Base-by-base conservation (phyloP, 2,888 invertebrate species). In the Rutpela maculata region DNA sequence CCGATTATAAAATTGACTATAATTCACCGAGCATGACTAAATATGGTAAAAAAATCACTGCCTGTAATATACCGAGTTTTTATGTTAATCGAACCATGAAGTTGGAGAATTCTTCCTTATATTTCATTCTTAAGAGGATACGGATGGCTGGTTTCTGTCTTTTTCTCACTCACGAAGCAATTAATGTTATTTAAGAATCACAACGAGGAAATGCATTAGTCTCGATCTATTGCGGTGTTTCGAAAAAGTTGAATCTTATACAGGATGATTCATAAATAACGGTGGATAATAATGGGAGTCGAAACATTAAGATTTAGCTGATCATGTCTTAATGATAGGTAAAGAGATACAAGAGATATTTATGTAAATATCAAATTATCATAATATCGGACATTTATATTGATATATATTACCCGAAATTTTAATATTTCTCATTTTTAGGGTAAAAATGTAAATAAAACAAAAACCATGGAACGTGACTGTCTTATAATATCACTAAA, bases 1-100 rank as follows among this genome's bases (percentile, higher is more conserved):
- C 78, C 79, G 76, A 81, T 81, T 81, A 76, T 76, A 74, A 76
- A 80, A 82, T 78, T 75, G 80, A 81, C 77, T 79, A 77, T 74
- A 74, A 68, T 65, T 73, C 76, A 55, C 79, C 73, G 71, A 81
- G 71, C 82, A 77, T 82, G 79, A 82, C 82, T 82, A 81, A 82
- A 67, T 79, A 72, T 75, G 74, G 76, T 77, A 77, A 78, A 82
- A 81, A 79, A 82, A 80, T 79, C 82, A 76, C 74, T 59, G 80
- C 79, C 75, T 76, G 78, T 78, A 76, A 75, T 75, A 75, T 74
- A 80, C 78, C 77, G 76, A 75, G 73, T 81, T 78, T 76, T 78
- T 78, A 60, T 71, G 74, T 66, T 71, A 79, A 77, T 74, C 78
- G 76, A 76, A 79, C 70, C 82, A 72, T 82, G 77, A 82, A 69